These are phyloP conservation scores for Myotis yumanensis DNA, from an alignment of 2,113 vertebrate species.

Conservation along the genomic window DNA sequence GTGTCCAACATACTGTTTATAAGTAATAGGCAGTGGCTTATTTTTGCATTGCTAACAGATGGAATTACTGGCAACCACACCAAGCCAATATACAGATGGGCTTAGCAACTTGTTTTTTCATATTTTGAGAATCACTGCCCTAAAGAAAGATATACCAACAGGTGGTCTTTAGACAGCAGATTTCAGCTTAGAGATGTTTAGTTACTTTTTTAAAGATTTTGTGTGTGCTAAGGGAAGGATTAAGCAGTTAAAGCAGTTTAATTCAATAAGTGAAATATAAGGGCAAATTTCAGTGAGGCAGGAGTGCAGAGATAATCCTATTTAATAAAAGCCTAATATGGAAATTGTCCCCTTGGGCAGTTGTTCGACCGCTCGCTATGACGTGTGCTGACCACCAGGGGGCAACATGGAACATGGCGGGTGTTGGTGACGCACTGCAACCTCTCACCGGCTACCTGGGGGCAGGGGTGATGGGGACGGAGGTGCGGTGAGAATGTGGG, in stretches of 20 bases:
- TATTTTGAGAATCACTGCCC: conserved; percentile 34
- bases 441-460: too few relatives aligned
- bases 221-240: not conserved
- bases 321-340: too few relatives aligned
- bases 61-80: not conserved
- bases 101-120: conserved; percentile 35
- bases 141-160: conserved; percentile 52
- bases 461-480: too few relatives aligned
- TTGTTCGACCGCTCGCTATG: too few relatives aligned
- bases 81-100: conserved; percentile 41
- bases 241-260: conserved; percentile 35
- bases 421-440: too few relatives aligned
- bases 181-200: conserved; percentile 41
- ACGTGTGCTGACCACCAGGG: too few relatives aligned
- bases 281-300: not conserved
- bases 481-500: too few relatives aligned
- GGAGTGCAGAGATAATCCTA: conserved; percentile 9
- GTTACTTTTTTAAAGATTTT: conserved; percentile 3
- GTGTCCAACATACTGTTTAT: not conserved
- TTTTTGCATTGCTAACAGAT: conserved; percentile 39
- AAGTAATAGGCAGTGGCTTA: conserved; percentile 15
- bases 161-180: conserved; percentile 32
- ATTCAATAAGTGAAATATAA: not conserved
- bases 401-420: too few relatives aligned
- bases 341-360: too few relatives aligned